Evolutionary conservation across 2,113 vertebrate species (phyloP).

Genomic region (Haemorhous mexicanus): DNA sequence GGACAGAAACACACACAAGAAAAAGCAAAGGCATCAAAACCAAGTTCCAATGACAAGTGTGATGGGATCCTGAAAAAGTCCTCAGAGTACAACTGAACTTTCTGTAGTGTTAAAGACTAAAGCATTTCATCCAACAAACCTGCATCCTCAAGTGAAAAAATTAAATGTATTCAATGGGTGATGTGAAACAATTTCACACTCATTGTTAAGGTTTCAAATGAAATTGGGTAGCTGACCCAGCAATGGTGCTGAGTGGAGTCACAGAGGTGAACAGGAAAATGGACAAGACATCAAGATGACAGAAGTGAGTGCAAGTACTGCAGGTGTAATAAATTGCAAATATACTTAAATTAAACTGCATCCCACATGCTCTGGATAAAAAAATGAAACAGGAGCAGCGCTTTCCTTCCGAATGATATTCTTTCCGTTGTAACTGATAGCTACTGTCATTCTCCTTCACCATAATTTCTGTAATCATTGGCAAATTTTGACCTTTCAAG

Average conservation of each 20-base stretch:
- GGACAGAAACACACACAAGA: background rate
- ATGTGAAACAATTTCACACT: background rate
- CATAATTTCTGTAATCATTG: slow-evolving; percentile 44
- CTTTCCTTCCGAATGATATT: background rate
- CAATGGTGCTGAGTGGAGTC: background rate
- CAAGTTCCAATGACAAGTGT: background rate
- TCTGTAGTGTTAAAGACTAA: background rate
- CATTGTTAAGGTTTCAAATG: background rate
- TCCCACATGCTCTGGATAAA: background rate
- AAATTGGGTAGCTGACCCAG: background rate
- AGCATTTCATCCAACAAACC: background rate
- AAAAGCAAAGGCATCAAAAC: background rate
- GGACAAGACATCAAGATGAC: background rate
- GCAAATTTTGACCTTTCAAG: slow-evolving; percentile 66
- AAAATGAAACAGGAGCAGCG: background rate
- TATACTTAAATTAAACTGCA: background rate
- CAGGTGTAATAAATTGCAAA: slow-evolving; percentile 16
- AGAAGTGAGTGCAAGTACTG: background rate
- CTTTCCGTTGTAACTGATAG: background rate
- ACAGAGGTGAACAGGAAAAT: background rate
- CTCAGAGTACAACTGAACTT: background rate
- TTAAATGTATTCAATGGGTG: background rate
- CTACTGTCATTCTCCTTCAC: slow-evolving; percentile 1
- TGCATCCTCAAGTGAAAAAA: background rate
- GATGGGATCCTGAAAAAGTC: background rate